Percentiles rank a stretch among this genome's conserved stretches.
Conservation (phyloP, 2,113 vertebrate species). For the Ammodramus savannarum region DNA sequence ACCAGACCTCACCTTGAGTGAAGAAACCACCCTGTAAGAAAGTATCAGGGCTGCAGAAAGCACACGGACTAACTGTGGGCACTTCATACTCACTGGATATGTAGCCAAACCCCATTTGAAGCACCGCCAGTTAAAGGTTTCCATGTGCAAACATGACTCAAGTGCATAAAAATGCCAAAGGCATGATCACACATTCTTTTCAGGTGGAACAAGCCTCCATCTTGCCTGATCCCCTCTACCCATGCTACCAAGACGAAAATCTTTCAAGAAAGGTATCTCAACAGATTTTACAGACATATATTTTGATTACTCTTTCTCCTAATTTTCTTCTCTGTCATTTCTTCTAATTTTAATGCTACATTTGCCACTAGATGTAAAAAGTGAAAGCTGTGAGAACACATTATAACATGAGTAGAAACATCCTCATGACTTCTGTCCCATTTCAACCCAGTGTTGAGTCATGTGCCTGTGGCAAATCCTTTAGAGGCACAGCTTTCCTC, state of each 20-base stretch:
- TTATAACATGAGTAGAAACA: not conserved
- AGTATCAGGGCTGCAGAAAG: not conserved
- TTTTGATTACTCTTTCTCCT: not conserved
- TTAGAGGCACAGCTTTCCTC: not conserved
- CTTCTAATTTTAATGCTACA: not conserved
- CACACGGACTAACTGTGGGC: not conserved
- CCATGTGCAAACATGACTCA: not conserved
- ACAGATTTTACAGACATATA: not conserved
- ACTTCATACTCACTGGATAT: not conserved
- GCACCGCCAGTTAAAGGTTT: not conserved
- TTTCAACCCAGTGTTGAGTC: not conserved
- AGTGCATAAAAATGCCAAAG: not conserved
- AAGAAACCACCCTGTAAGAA: not conserved
- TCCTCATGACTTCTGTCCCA: not conserved
- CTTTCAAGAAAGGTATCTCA: not conserved
- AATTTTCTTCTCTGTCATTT: not conserved
- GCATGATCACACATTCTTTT: not conserved
- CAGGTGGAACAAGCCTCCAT: not conserved
- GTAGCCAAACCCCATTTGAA: not conserved
- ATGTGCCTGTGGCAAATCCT: not conserved
- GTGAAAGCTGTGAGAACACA: not conserved
- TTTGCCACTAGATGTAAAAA: not conserved
- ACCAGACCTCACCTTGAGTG: not conserved
- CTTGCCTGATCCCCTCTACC: not conserved
- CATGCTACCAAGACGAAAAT: not conserved